Conservation (phyloP, 1,140 invertebrate species). For the Caerostris darwini region DNA sequence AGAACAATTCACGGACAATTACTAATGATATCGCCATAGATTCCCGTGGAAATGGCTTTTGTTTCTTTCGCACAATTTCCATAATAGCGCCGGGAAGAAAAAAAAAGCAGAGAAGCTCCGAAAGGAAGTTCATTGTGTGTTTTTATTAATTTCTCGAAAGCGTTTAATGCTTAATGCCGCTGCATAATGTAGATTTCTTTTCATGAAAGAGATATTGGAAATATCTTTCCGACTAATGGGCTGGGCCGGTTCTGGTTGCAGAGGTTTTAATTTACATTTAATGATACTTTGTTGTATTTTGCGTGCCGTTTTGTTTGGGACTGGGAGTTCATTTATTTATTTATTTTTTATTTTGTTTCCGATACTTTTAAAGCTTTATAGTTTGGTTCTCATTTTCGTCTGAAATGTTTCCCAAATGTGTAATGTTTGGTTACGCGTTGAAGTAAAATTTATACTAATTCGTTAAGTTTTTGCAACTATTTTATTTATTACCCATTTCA, state of each 20-base stretch:
- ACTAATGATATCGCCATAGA: slow-evolving; percentile 49
- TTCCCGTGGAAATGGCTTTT: slow-evolving; percentile 28
- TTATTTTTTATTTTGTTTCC: neutral
- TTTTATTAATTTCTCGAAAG: slow-evolving; percentile 46
- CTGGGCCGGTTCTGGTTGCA: neutral
- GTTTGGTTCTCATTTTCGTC: neutral
- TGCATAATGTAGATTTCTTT: slow-evolving; percentile 5
- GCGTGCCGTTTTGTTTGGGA: neutral
- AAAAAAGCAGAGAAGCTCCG: neutral
- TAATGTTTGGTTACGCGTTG: no score
- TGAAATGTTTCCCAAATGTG: no score
- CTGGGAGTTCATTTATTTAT: neutral
- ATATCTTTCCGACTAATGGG: slow-evolving; percentile 3
- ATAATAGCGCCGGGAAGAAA: slow-evolving; percentile 21
- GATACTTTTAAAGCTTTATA: neutral
- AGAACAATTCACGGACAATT: slow-evolving; percentile 47
- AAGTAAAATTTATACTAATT: no score
- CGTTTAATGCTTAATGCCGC: slow-evolving; percentile 8
- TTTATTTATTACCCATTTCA: no score
- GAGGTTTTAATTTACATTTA: slow-evolving; percentile 10
- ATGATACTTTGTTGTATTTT: slow-evolving; percentile 29
- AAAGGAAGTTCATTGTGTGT: slow-evolving; percentile 6
- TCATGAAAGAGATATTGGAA: neutral
- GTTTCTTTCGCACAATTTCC: slow-evolving; percentile 46
- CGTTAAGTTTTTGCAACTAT: no score